Percentiles rank a stretch among this genome's conserved stretches.
Evolutionary conservation across 2,888 invertebrate genomes (phyloP).

Genomic region (Zonitis immaculata): DNA sequence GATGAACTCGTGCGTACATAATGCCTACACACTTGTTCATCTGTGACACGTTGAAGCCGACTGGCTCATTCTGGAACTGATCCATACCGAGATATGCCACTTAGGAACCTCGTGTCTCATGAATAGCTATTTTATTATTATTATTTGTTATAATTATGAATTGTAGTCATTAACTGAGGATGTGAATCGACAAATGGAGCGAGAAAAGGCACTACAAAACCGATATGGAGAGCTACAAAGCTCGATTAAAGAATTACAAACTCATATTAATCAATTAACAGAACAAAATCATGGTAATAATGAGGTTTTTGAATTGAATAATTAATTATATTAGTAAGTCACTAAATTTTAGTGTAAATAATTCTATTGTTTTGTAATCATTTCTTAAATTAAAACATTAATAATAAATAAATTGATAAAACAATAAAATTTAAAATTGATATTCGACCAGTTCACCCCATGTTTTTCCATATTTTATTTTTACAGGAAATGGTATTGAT

Average conservation of each 20-base stretch:
- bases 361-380: background rate
- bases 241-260: constrained; percentile 50
- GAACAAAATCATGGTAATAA: constrained; percentile 5
- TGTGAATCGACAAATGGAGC: constrained; percentile 84
- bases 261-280: constrained; percentile 28
- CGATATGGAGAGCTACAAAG: constrained; percentile 73
- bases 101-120: too few species aligned
- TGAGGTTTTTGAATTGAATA: background rate
- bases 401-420: background rate
- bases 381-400: background rate
- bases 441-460: constrained; percentile 66
- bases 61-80: too few species aligned
- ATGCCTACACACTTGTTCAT: too few species aligned
- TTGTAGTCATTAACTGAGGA: constrained; percentile 81
- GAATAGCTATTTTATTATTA: too few species aligned
- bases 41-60: too few species aligned
- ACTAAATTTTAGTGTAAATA: background rate
- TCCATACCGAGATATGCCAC: too few species aligned
- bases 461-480: constrained; percentile 72
- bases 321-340: background rate
- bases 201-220: constrained; percentile 83
- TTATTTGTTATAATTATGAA: too few species aligned
- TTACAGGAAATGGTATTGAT: constrained; percentile 80
- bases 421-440: constrained; percentile 11
- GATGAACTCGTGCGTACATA: too few species aligned